Evolutionary conservation across 2,888 invertebrate species (phyloP).

Genomic region (Bugula neritina): DNA sequence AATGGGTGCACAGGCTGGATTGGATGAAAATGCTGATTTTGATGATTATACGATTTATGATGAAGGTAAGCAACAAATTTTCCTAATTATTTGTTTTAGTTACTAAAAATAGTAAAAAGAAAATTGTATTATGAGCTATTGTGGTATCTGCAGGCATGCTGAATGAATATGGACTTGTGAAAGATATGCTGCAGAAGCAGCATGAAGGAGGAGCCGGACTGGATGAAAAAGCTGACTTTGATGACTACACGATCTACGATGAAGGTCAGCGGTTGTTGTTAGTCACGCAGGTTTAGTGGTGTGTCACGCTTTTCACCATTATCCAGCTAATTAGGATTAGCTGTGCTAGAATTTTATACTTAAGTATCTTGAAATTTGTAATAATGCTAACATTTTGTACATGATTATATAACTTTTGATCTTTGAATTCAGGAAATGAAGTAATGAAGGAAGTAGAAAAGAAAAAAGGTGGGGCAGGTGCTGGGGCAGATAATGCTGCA

Average conservation of each 20-base stretch:
- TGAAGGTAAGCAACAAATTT: neutral
- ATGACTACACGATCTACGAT: neutral
- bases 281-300: no score
- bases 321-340: no score
- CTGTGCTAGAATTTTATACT: no score
- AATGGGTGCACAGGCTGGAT: neutral
- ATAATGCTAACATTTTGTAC: no score
- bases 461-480: neutral
- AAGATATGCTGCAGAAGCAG: neutral
- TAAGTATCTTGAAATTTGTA: no score
- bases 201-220: neutral
- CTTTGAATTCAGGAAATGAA: no score
- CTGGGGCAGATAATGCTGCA: neutral
- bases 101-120: no score
- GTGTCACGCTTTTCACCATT: no score
- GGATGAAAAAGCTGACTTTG: neutral
- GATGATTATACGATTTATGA: neutral
- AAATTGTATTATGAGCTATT: no score
- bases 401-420: no score
- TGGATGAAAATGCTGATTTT: neutral
- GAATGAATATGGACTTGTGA: neutral
- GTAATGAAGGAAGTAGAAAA: neutral
- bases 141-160: neutral
- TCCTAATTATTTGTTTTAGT: no score
- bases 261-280: neutral